Conservation (phyloP, 2,113 vertebrate genomes). For the Halcyon senegalensis region DNA sequence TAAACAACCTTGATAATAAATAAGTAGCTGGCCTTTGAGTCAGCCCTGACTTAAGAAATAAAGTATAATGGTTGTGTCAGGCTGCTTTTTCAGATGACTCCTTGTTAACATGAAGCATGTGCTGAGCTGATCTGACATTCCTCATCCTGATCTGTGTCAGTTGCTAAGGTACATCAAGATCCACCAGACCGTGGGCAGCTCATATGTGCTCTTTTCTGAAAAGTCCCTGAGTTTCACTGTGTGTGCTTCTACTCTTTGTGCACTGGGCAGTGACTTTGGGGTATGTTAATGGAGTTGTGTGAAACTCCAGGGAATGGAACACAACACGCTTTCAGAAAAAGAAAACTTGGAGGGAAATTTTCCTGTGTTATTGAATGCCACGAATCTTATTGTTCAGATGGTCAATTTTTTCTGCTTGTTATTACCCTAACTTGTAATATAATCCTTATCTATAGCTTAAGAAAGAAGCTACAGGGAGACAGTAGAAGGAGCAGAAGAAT, state of each 20-base stretch:
- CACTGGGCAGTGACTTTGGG: background rate
- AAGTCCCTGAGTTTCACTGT: background rate
- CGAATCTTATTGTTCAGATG: background rate
- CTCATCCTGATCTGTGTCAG: background rate
- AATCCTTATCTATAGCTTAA: background rate
- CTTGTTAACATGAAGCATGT: background rate
- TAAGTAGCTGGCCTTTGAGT: background rate
- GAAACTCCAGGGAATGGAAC: background rate
- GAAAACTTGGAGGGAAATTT: background rate
- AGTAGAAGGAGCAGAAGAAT: background rate
- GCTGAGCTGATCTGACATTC: background rate
- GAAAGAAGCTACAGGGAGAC: background rate
- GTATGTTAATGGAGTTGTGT: background rate
- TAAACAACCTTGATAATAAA: slow-evolving; percentile 24
- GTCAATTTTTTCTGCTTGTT: background rate
- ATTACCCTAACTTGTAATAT: background rate
- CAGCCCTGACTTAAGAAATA: slow-evolving; percentile 5
- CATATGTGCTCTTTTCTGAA: background rate
- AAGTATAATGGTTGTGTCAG: background rate
- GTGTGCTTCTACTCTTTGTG: background rate
- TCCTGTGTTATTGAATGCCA: background rate
- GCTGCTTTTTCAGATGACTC: background rate
- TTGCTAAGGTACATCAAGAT: background rate
- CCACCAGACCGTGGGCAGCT: background rate
- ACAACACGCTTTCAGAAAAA: background rate